Base-by-base conservation (phyloP, 2,888 invertebrate genomes). In the Drosophila leonis region DNA sequence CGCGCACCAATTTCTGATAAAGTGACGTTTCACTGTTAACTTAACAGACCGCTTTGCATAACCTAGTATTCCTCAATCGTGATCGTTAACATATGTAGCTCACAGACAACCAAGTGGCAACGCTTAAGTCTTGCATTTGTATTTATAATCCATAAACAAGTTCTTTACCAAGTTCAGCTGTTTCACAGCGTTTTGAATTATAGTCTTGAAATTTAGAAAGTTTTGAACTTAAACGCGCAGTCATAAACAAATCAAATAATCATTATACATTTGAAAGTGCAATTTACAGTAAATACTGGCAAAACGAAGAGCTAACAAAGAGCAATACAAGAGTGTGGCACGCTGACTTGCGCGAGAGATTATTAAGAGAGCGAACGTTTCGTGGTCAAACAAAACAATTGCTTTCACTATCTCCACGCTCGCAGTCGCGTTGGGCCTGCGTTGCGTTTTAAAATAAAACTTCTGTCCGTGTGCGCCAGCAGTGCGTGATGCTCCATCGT, bases 361-460 rank as follows among this genome's bases (percentile, higher is more conserved):
- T n/a, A 59, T 42, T n/a, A 39, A 39, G 44, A 77, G 52, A 78
- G 75, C 49, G 48, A 33, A 51, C 0, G n/a, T 59, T 82, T 78
- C 65, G 82, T 70, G 75, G 78, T 48, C 79, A 86, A 83, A 83
- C 75, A 82, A 85, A 82, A 83, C 80, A 87, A 80, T 86, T 83
- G 73, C 76, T 76, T 83, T 78, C 72, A 42, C 78, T 51, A 69
- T 71, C 67, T 72, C 72, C 54, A 42, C 69, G 63, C 49, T 75
- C 67, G 75, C 48, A 48, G 60, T 78, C 57, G 66, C 61, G 82
- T 69, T 80, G 83, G 83, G 72, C 72, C 75, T 72, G 80, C 78
- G 49, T 75, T 70, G 66, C 63, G 71, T 77, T 70, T 67, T 77
- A 62, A 75, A 75, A 72, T 75, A 65, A 75, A 62, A 75, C 57